phyloP scores from a whole-genome alignment of 2,888 invertebrate genomes.

The Meganola albula region DNA sequence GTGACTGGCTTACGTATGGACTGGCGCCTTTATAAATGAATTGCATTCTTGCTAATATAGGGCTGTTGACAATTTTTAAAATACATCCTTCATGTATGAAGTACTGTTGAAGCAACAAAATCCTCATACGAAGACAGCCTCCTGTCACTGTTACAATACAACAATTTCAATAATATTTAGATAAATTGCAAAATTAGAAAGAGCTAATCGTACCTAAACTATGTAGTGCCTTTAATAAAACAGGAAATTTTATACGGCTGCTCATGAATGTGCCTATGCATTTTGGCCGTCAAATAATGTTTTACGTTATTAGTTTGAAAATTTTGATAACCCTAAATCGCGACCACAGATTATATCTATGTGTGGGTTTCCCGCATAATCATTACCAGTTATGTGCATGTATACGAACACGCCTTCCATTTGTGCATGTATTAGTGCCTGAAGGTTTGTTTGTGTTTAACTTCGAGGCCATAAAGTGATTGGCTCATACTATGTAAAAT shows the following conservation, averaged over 20 bases:
- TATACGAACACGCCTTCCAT: constrained; percentile 60
- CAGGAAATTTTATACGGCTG: too few relatives aligned
- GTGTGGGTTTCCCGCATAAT: constrained; percentile 44
- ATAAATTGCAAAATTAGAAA: too few relatives aligned
- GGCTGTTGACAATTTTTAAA: constrained; percentile 11
- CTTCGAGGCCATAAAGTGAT: constrained; percentile 63
- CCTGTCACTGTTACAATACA: too few relatives aligned
- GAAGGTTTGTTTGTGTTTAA: constrained; percentile 44
- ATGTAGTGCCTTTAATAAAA: too few relatives aligned
- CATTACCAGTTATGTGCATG: constrained; percentile 43
- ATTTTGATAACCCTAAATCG: constrained; percentile 25
- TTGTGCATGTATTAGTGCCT: constrained; percentile 34
- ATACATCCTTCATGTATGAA: too few relatives aligned
- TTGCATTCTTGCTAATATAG: constrained; percentile 49
- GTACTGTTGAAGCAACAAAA: too few relatives aligned
- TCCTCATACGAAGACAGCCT: too few relatives aligned
- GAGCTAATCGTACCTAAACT: too few relatives aligned
- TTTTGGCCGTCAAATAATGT: too few relatives aligned
- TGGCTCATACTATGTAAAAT: constrained; percentile 39
- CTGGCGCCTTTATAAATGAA: constrained; percentile 60
- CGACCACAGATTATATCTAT: constrained; percentile 33
- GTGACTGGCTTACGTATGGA: constrained; percentile 59
- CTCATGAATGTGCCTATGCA: too few relatives aligned
- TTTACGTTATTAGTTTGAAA: too few relatives aligned
- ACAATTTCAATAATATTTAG: too few relatives aligned